phyloP scores from a whole-genome alignment of 2,888 invertebrate species.

The Dryadula phaetusa region DNA sequence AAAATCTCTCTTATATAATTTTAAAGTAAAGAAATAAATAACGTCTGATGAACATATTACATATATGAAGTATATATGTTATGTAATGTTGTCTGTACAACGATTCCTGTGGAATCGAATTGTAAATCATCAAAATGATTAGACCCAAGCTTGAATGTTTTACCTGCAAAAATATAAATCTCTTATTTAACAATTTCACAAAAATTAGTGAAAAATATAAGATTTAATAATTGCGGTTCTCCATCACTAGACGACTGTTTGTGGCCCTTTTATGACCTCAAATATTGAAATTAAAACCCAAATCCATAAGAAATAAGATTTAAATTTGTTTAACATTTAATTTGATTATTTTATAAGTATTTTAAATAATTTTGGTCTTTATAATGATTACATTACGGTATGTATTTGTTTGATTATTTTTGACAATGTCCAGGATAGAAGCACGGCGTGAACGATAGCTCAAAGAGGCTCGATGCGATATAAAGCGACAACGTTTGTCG shows the following conservation, averaged over 20 bases:
- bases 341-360: slow-evolving; percentile 51
- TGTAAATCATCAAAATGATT: background rate
- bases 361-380: slow-evolving; percentile 47
- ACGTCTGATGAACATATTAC: no score
- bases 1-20: no score
- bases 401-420: slow-evolving; percentile 40
- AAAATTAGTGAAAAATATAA: slow-evolving; percentile 37
- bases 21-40: no score
- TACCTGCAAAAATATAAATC: background rate
- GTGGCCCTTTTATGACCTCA: slow-evolving; percentile 32
- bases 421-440: slow-evolving; percentile 60
- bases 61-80: background rate
- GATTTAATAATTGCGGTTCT: slow-evolving; percentile 42
- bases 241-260: slow-evolving; percentile 45
- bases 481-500: slow-evolving; percentile 39
- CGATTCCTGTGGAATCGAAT: no score
- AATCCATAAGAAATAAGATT: slow-evolving; percentile 53
- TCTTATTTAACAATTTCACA: slow-evolving; percentile 23
- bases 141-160: background rate
- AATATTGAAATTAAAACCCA: slow-evolving; percentile 54
- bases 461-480: slow-evolving; percentile 48
- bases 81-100: no score
- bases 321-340: slow-evolving; percentile 53
- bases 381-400: slow-evolving; percentile 38
- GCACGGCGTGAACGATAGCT: slow-evolving; percentile 38